Base-by-base conservation (phyloP, 37 sponge, comb jelly and placozoan species). In the Hexactinellida sp. region DNA sequence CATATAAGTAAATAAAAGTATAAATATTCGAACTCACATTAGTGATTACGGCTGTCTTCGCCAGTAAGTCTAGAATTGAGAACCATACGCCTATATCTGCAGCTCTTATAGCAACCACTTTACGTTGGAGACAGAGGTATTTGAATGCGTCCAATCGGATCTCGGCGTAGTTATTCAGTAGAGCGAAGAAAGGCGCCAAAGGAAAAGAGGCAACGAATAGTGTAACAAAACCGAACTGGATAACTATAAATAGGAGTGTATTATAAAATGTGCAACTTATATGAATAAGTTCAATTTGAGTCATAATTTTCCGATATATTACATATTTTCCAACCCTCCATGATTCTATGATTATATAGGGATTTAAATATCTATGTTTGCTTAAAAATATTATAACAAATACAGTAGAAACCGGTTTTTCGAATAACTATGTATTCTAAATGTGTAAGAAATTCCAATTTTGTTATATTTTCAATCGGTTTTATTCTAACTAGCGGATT, bases 131-230 rank as follows among this genome's bases (percentile, higher is more conserved):
- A 36, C 83, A 54, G 35, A 92, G 54, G 37, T 90, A 95, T 89
- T 98, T 98, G 92, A 94, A 90, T n/a, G 96, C 94, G 86, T 98
- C 99, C 84, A 95, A 86, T 82, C 99, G 86, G 54, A 98, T 98
- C 86, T 98, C 99, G 36, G 95, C 83, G 83, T 89, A 90, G 94
- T 98, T 98, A 90, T 98, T 98, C 13, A 98, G 88, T 38, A 94
- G 90, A 37, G 99, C 99, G 90, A 95, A 95, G 25, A 98, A 82
- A 32, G 99, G 99, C 54, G 99, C 96, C 55, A 98, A 90, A 21
- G 99, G 99, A 83, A 98, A 94, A 19, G 94, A 92, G 0, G 96
- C 94, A 37, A 98, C 99, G 88, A 98, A 98, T 71, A 98, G 88
- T 37, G 99, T 98, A 83, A 92, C 89, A 54, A 98, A 98, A 38